phyloP scores from a whole-genome alignment of 64 coral and sea anemone genomes.

The Montipora cactus region DNA sequence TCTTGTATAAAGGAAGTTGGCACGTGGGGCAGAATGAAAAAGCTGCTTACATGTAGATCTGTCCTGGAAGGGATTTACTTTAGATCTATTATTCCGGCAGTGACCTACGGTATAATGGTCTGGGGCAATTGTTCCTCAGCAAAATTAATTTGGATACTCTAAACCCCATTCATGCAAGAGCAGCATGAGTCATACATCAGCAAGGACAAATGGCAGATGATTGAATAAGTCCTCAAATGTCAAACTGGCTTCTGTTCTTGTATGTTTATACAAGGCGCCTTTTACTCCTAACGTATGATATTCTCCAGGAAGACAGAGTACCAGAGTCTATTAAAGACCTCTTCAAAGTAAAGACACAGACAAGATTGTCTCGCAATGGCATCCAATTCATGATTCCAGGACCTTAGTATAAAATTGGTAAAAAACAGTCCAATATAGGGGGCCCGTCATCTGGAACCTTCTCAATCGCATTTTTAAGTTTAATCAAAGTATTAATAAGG shows the following conservation, averaged over 20 bases:
- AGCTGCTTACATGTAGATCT: not conserved
- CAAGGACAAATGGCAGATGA: not conserved
- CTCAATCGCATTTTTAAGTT: too few species aligned
- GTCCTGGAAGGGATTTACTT: constrained; percentile 20
- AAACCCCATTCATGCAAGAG: not conserved
- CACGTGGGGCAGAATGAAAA: not conserved
- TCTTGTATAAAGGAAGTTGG: not conserved
- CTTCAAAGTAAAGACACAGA: too few species aligned
- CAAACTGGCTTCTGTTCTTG: not conserved
- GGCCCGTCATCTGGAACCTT: too few species aligned
- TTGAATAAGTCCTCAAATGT: not conserved
- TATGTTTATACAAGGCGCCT: not conserved
- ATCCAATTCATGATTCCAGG: too few species aligned
- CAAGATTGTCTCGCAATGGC: too few species aligned
- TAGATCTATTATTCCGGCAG: not conserved
- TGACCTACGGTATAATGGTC: constrained; percentile 38
- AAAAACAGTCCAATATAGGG: too few species aligned
- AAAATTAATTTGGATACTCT: not conserved
- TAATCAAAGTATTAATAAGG: too few species aligned
- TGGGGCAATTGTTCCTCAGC: constrained; percentile 8
- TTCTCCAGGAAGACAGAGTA: not conserved
- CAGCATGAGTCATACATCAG: not conserved
- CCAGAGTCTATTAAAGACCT: too few species aligned
- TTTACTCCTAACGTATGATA: not conserved
- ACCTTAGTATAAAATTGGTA: too few species aligned